These are phyloP conservation scores for Encarsia formosa DNA, from an alignment of 2,888 invertebrate species.

Conservation along the genomic window DNA sequence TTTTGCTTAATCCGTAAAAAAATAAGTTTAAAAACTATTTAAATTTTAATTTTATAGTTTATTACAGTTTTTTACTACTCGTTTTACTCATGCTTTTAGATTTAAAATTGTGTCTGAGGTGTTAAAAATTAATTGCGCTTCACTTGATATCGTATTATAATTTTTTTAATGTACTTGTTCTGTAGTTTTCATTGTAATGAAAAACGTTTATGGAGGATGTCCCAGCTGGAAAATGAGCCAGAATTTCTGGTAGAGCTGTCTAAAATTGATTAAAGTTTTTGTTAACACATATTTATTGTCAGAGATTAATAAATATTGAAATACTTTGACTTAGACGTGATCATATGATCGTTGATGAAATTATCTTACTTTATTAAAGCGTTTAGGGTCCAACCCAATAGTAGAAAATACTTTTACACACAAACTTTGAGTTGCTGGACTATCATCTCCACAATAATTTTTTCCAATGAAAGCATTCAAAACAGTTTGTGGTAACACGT, in stretches of 20 bases:
- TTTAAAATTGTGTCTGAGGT: too few relatives aligned
- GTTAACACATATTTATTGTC: too few relatives aligned
- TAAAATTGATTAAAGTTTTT: not conserved
- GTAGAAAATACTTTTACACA: slow-evolving; percentile 5
- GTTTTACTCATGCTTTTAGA: too few relatives aligned
- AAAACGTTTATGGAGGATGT: slow-evolving; percentile 18
- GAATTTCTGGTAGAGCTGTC: slow-evolving; percentile 11
- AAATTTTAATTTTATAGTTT: too few relatives aligned
- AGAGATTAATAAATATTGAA: too few relatives aligned
- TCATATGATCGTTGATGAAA: not conserved
- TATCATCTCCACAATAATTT: slow-evolving; percentile 5
- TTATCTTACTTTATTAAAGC: slow-evolving; percentile 11
- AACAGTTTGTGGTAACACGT: slow-evolving; percentile 8
- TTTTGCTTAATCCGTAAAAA: too few relatives aligned
- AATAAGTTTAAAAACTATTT: too few relatives aligned
- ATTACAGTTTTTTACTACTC: too few relatives aligned
- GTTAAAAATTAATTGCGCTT: too few relatives aligned
- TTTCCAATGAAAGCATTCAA: slow-evolving; percentile 7
- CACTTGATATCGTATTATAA: too few relatives aligned
- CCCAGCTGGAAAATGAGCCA: slow-evolving; percentile 28
- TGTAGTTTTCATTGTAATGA: slow-evolving; percentile 27
- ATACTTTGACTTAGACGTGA: too few relatives aligned
- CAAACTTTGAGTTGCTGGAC: slow-evolving; percentile 3
- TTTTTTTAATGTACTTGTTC: slow-evolving; percentile 14
- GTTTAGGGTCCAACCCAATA: slow-evolving; percentile 10